Conservation (phyloP, 2,888 invertebrate genomes). For the Cryptocheilus praepositus region DNA sequence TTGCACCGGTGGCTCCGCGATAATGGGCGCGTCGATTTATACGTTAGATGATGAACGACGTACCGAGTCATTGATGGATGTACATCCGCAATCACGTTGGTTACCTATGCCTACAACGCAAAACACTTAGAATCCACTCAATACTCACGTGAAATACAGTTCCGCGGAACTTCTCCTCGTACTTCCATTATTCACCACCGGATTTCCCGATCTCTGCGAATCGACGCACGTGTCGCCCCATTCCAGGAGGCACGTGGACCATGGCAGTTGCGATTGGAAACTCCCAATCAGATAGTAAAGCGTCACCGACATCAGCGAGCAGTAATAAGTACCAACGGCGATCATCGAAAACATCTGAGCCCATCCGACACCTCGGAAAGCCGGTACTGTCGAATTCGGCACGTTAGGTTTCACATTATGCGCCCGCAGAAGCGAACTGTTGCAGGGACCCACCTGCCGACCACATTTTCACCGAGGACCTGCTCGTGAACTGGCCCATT, state of each 20-base stretch:
- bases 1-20: no score
- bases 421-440: background rate
- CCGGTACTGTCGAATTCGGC: constrained; percentile 76
- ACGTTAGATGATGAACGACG: no score
- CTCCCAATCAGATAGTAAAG: constrained; percentile 74
- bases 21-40: no score
- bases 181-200: constrained; percentile 13
- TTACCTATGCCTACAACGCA: no score
- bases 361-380: constrained; percentile 83
- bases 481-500: constrained; percentile 89
- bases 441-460: constrained; percentile 68
- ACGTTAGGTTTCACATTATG: background rate
- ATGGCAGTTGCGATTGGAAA: constrained; percentile 74
- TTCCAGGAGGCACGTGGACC: constrained; percentile 71
- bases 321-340: constrained; percentile 75
- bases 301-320: constrained; percentile 75
- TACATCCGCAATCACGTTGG: no score
- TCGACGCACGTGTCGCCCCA: constrained; percentile 67
- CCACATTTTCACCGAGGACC: constrained; percentile 87
- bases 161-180: constrained; percentile 60
- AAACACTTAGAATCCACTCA: no score
- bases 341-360: constrained; percentile 74
- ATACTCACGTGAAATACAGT: constrained; percentile 58
- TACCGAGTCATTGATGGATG: no score
- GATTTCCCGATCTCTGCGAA: constrained; percentile 35